These are phyloP conservation scores for Furnarius figulus DNA, from an alignment of 2,113 vertebrate species.

Conservation along the genomic window DNA sequence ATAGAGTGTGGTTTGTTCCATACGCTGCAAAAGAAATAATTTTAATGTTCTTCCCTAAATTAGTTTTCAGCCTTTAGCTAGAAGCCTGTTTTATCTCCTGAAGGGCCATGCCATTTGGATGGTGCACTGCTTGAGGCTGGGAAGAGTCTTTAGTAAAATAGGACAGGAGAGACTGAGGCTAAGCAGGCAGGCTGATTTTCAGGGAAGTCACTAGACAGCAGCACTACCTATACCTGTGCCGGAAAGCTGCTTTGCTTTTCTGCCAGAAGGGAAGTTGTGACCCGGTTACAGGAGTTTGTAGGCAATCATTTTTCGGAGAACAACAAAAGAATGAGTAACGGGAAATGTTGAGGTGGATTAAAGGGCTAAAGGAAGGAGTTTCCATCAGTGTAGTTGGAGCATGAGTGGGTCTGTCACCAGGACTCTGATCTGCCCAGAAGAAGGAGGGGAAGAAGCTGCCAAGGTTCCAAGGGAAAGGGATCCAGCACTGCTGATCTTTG, in stretches of 20 bases:
- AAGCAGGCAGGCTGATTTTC: background rate
- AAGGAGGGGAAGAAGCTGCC: background rate
- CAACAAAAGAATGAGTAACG: background rate
- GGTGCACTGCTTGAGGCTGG: background rate
- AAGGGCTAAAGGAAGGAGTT: background rate
- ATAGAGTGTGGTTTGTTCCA: background rate
- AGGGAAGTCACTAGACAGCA: background rate
- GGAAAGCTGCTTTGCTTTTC: background rate
- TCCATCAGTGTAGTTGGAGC: background rate
- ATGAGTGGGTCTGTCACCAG: background rate
- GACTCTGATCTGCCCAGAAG: background rate
- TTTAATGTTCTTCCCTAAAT: background rate
- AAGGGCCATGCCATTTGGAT: background rate
- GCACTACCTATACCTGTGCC: background rate
- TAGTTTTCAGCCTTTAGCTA: background rate
- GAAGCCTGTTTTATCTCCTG: background rate
- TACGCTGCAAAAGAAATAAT: background rate
- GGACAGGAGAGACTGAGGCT: background rate
- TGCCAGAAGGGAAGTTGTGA: slow-evolving; percentile 1
- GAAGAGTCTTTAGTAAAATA: background rate
- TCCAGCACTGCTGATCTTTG: background rate
- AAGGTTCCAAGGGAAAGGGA: background rate
- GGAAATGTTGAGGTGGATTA: background rate
- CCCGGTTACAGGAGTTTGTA: background rate
- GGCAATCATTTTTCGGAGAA: background rate